Base-by-base conservation (phyloP, 2,113 vertebrate species). In the Microtus richardsoni region DNA sequence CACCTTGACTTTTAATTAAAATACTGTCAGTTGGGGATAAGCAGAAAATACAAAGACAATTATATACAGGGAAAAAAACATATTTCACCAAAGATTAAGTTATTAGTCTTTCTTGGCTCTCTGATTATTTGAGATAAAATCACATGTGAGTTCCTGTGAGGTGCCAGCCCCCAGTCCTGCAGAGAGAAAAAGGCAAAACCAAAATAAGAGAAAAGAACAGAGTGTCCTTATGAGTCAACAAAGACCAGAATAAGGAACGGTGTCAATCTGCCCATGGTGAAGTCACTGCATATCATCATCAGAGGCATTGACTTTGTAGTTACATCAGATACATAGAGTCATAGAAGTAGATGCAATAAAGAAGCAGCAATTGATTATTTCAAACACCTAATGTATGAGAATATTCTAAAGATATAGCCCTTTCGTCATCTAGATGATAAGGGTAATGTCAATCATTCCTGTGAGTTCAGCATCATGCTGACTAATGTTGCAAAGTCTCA, bases 1-100 rank as follows among this genome's bases (percentile, higher is more conserved):
- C 96, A 97, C 97, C 97, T 98, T 97, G 98, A 97, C 95, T 98
- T 98, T 98, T 98, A 99, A 98, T 98, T 98, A 98, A 98, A 98
- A 98, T 98, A 96, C 97, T 98, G 98, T 98, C 98, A 98, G 97
- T 96, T 97, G 98, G 95, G 98, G 95, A 98, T 98, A 98, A 92
- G 93, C 98, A 90, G 97, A 98, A 98, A 98, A 98, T 98, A 98
- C 97, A 98, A 98, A 98, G 97, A 97, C 97, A 98, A 98, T 98
- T 98, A 97, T 98, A 95, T 98, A 98, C 97, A 97, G 97, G 98
- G 98, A 96, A 97, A 71, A 98, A 98, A 98, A 97, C 97, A 97
- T 97, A 98, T 98, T 99, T 98, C 96, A 98, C 96, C 95, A 98
- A 96, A 98, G 98, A 96, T 97, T 97, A 98, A 98, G 97, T 98